These are phyloP conservation scores for Rhinichthys osculus DNA, from an alignment of 2,797 vertebrate species.

Conservation along the genomic window DNA sequence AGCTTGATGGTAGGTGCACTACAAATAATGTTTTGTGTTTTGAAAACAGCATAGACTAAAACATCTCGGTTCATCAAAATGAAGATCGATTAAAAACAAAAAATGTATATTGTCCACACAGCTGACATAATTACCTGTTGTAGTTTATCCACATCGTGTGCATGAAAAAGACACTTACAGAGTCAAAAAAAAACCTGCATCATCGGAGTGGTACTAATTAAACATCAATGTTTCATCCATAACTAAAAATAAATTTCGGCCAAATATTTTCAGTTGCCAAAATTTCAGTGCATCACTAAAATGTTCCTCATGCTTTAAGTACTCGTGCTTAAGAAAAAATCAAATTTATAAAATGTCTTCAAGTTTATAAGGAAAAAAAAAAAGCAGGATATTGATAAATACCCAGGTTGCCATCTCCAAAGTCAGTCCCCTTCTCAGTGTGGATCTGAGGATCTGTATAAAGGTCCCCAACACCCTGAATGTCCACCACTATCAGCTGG, in stretches of 20 bases:
- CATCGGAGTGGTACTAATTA: not conserved
- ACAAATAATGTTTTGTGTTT: not conserved
- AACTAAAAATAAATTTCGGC: not conserved
- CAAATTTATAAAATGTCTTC: not conserved
- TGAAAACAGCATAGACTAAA: not conserved
- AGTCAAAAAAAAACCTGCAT: not conserved
- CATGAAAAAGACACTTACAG: not conserved
- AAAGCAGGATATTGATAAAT: constrained; percentile 43
- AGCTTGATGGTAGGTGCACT: not conserved
- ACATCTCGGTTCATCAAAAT: not conserved
- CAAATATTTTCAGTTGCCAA: not conserved
- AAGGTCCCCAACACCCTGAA: constrained; percentile 97
- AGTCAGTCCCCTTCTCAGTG: constrained; percentile 91
- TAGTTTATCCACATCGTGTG: not conserved
- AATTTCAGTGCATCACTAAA: not conserved
- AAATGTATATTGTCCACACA: not conserved
- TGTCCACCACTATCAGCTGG: constrained; percentile 96
- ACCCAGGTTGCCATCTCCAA: constrained; percentile 98
- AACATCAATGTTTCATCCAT: not conserved
- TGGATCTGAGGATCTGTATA: constrained; percentile 99
- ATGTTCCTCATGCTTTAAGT: not conserved
- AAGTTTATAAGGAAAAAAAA: not conserved
- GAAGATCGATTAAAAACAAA: not conserved
- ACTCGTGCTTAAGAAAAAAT: not conserved
- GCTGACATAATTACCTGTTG: not conserved